These are phyloP conservation scores for Stigmatopora argus DNA, from an alignment of 2,113 vertebrate genomes.

Conservation along the genomic window DNA sequence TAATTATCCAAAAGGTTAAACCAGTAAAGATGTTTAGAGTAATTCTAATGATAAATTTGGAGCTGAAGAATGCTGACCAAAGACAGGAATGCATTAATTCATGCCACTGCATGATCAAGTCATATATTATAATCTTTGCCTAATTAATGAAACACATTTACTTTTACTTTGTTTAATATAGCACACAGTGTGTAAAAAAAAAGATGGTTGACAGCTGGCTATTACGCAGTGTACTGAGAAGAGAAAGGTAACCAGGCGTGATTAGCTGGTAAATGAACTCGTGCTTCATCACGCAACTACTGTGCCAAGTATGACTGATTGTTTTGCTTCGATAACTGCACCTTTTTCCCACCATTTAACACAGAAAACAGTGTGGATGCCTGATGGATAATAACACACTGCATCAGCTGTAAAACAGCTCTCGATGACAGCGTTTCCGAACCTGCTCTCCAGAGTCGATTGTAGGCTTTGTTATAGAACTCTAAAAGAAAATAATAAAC, in stretches of 20 bases:
- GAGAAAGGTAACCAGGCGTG: not conserved
- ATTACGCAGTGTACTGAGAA: not conserved
- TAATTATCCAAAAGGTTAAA: constrained; percentile 12
- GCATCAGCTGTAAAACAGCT: not conserved
- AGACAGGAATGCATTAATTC: not conserved
- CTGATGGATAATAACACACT: not conserved
- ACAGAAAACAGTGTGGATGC: not conserved
- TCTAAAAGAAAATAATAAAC: not conserved
- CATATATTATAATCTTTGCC: not conserved
- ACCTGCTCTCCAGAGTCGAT: not conserved
- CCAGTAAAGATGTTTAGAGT: not conserved
- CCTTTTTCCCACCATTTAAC: not conserved
- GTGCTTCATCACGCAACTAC: not conserved
- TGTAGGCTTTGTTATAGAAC: not conserved
- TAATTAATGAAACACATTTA: not conserved
- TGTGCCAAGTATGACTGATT: constrained; percentile 4
- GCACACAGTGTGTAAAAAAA: no score
- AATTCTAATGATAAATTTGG: constrained; percentile 1
- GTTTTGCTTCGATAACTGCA: not conserved
- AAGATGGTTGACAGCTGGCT: not conserved
- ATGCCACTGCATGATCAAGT: not conserved
- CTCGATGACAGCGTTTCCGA: not conserved
- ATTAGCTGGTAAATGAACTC: not conserved
- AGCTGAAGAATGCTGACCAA: not conserved
- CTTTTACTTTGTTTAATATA: not conserved